Evolutionary conservation across 2,797 vertebrate genomes (phyloP).

Genomic region (Lerista edwardsae): DNA sequence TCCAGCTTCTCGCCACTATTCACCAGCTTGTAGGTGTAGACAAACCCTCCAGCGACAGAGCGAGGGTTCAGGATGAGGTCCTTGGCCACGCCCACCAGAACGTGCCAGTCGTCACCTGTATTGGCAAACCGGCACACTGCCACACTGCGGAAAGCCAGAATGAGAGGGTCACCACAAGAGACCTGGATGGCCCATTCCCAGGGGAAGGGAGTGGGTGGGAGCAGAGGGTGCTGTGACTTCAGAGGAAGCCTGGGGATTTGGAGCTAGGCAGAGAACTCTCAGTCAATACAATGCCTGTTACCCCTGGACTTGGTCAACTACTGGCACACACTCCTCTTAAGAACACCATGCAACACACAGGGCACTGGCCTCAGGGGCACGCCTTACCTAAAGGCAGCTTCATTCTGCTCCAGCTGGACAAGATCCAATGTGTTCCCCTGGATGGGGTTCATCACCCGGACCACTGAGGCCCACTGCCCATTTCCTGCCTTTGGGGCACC

Average conservation of each 20-base stretch:
- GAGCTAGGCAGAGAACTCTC: too few relatives aligned
- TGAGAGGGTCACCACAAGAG: neutral
- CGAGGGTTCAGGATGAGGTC: conserved; percentile 96
- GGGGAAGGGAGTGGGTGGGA: neutral
- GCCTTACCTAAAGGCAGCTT: conserved; percentile 96
- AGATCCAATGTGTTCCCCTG: conserved; percentile 93
- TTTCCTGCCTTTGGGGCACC: conserved; percentile 96
- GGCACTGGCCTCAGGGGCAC: too few relatives aligned
- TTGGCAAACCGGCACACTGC: conserved; percentile 93
- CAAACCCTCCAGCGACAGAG: conserved; percentile 91
- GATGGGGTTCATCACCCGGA: conserved; percentile 95
- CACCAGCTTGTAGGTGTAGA: conserved; percentile 94
- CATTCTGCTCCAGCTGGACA: conserved; percentile 97
- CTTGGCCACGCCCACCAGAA: conserved; percentile 95
- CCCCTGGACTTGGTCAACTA: neutral
- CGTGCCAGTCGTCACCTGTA: conserved; percentile 94
- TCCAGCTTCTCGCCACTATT: conserved; percentile 93
- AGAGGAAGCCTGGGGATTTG: neutral
- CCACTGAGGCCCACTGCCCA: conserved; percentile 97
- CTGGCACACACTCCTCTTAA: too few relatives aligned
- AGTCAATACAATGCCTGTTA: neutral
- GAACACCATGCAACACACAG: too few relatives aligned
- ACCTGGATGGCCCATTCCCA: rapidly evolving
- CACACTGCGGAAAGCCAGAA: conserved; percentile 77
- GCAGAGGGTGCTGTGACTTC: too few relatives aligned